Base-by-base conservation (phyloP, 2,888 invertebrate species). In the Latrodectus hesperus region DNA sequence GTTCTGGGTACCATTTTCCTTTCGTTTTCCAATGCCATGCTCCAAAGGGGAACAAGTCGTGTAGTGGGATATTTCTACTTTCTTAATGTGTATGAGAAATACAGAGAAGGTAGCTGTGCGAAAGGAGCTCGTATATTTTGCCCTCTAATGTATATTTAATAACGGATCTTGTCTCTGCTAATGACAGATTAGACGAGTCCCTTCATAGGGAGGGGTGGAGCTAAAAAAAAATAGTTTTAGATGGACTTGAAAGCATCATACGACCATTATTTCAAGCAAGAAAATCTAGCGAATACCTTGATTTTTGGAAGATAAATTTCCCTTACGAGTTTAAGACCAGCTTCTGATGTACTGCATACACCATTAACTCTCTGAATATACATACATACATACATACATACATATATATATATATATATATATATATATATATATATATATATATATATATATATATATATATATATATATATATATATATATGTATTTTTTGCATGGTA, bases 121-220 rank as follows among this genome's bases (percentile, higher is more conserved):
- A 38, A 52, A 52, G 76, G 17, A 71, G 84, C 67, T 77, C 72
- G 64, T 78, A 72, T 38, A 38, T 78, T 84, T 84, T 84, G 65
- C 77, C 67, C 84, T 84, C 84, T 84, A 84, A 84, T 84, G 84
- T 74, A 78, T 84, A 77, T 84, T 84, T 84, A 84, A 84, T 84
- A 84, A 84, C 84, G 77, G 72, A 84, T 77, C 84, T 84, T 84
- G 77, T 84, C 84, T 84, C 65, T n/a, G 52, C 77, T 84, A 84
- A 84, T 84, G 84, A 84, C 84, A 78, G 72, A 84, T 72, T 72
- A 14, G 77, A 84, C 49, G 64, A 60, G 72, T 72, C 64, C 38
- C 65, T 51, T 71, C 49, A 52, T 64, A 38, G 77, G 65, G 72
- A 76, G 65, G 73, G 65, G 52, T 73, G 55, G 64, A 84, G 77